Percentiles rank a stretch among this genome's conserved stretches.
phyloP scores from a whole-genome alignment of 2,888 invertebrate species.

The Heliconius erato region DNA sequence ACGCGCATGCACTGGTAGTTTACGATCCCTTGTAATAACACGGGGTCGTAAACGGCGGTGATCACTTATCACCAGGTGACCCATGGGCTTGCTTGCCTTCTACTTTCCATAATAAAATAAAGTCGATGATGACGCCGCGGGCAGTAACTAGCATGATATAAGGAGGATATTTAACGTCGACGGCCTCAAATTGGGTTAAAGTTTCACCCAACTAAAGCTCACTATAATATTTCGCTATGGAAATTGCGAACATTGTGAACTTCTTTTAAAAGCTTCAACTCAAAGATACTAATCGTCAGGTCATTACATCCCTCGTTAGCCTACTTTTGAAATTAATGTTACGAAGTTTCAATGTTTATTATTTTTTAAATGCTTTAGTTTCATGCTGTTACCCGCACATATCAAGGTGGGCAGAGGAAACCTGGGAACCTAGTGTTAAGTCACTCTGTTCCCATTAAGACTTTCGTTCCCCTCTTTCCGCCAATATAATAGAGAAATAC shows the following conservation, averaged over 20 bases:
- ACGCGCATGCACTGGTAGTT: too few relatives aligned
- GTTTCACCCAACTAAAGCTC: background rate
- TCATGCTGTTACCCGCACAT: background rate
- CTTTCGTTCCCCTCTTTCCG: too few relatives aligned
- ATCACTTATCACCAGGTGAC: too few relatives aligned
- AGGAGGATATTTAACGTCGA: background rate
- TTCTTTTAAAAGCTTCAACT: conserved; percentile 29
- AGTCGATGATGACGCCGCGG: too few relatives aligned
- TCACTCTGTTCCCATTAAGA: background rate
- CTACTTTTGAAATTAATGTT: conserved; percentile 28
- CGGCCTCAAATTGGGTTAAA: conserved; percentile 17
- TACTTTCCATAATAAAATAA: too few relatives aligned
- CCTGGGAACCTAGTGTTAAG: background rate
- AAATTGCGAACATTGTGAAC: conserved; percentile 21
- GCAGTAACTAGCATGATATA: background rate
- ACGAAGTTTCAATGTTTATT: background rate
- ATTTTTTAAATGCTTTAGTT: background rate
- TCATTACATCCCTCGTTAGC: conserved; percentile 27
- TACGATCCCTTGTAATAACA: too few relatives aligned
- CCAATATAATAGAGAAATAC: too few relatives aligned
- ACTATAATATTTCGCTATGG: conserved; percentile 12
- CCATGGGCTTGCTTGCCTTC: too few relatives aligned
- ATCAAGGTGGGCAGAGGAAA: background rate
- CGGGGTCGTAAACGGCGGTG: too few relatives aligned
- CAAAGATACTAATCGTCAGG: conserved; percentile 18